Base-by-base conservation (phyloP, 2,797 vertebrate species). In the Typhlichthys eigenmanni region DNA sequence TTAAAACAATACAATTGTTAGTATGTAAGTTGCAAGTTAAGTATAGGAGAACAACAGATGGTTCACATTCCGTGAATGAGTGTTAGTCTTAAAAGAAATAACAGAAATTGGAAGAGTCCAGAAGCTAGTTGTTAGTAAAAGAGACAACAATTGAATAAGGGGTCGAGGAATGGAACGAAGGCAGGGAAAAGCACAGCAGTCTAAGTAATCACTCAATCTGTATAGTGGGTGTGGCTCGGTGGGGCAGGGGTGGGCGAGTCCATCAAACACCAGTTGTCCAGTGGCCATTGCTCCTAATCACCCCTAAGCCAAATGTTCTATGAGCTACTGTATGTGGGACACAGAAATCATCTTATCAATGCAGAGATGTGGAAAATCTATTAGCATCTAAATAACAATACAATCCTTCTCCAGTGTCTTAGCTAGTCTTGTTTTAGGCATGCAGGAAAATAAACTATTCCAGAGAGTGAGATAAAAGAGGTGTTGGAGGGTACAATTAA, bases 41-140 rank as follows among this genome's bases (percentile, higher is more conserved):
- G 87, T 93, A 87, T 80, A 89, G 85, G 38, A 88, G 91, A 93
- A 91, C 86, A 90, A 93, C 85, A 90, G 88, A 95, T 95, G 93
- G 89, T 76, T 89, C 67, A 94, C 94, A 95, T 95, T 95, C 94
- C 91, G 91, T 93, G 89, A 91, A 91, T 95, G 95, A 94, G 90
- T 92, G 95, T 96, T 95, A 96, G 95, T 95, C 71, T 89, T 82
- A 78, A 88, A 89, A 91, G 68, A 90, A 85, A 76, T 84, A 88
- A 89, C 79, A 32, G 69, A 88, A 86, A 91, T 85, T 83, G 80
- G 90, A 87, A 90, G 81, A 85, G 83, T 82, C 87, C 82, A 75
- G 89, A 90, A 92, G 83, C 87, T 90, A 90, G 84, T 86, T 85
- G 91, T 93, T 94, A 94, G 93, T 94, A 92, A 89, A 88, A 91